phyloP scores from a whole-genome alignment of 2,888 invertebrate genomes.

The Spilosoma lubricipeda region DNA sequence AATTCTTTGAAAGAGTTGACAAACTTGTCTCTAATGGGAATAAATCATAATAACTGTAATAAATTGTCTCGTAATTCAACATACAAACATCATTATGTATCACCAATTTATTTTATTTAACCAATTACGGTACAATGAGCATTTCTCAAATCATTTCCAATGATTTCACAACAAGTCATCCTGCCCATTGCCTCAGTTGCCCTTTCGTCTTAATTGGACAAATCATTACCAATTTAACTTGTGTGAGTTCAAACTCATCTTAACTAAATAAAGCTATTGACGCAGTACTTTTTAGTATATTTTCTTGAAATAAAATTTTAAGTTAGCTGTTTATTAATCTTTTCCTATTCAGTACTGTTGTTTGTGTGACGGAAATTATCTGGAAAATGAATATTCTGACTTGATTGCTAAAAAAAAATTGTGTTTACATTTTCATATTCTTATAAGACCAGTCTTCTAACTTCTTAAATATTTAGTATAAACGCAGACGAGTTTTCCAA shows the following conservation, averaged over 20 bases:
- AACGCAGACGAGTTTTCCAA: not conserved
- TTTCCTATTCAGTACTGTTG: not conserved
- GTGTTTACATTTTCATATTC: not conserved
- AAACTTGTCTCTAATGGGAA: conserved; percentile 24
- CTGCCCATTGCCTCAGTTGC: conserved; percentile 52
- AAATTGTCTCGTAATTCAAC: conserved; percentile 3
- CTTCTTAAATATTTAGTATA: not conserved
- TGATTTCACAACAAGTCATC: conserved; percentile 65
- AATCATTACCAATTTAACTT: conserved; percentile 77
- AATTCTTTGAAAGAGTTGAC: not conserved
- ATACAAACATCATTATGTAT: conserved; percentile 26
- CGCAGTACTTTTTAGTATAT: conserved; percentile 53
- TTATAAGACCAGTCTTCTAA: not conserved
- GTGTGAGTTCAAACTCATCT: conserved; percentile 62
- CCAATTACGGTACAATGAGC: conserved; percentile 41
- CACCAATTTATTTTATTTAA: conserved; percentile 46
- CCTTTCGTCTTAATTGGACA: conserved; percentile 78
- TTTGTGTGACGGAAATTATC: not conserved
- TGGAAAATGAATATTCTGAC: not conserved
- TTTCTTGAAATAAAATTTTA: conserved; percentile 35
- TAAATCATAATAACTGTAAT: conserved; percentile 9
- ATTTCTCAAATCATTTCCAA: conserved; percentile 56
- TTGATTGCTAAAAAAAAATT: not conserved
- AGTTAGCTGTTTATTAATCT: too few species aligned
- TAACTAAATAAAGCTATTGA: conserved; percentile 69